phyloP scores from a whole-genome alignment of 1,140 invertebrate genomes.

The Megathymus violae region DNA sequence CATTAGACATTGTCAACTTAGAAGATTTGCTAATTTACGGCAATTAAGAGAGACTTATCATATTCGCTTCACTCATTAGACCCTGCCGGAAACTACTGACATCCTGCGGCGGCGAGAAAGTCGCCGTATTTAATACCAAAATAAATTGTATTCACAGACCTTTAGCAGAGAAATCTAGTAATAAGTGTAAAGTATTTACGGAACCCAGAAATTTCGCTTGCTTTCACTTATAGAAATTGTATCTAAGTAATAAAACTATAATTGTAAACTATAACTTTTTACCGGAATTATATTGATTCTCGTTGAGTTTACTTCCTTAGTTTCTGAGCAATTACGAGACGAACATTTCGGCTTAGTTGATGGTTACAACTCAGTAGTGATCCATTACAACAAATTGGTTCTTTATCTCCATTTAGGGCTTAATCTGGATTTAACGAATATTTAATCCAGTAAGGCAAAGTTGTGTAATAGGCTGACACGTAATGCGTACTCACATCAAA shows the following conservation, averaged over 20 bases:
- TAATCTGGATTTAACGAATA: no score
- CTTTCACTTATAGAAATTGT: conserved; percentile 56
- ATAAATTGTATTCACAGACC: conserved; percentile 38
- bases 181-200: conserved; percentile 55
- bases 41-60: conserved; percentile 13
- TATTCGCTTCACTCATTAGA: conserved; percentile 20
- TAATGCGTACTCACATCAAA: no score
- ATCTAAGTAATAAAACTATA: conserved; percentile 40
- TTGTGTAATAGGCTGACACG: no score
- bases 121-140: conserved; percentile 18
- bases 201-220: conserved; percentile 51
- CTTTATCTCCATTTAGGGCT: no score
- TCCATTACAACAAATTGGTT: no score
- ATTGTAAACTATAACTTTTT: conserved; percentile 11
- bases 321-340: no score
- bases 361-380: no score
- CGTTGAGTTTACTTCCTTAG: neutral
- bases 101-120: conserved; percentile 19
- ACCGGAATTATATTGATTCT: neutral
- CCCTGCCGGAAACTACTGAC: conserved; percentile 14
- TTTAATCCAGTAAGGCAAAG: no score
- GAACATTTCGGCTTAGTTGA: no score
- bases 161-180: conserved; percentile 50
- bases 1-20: neutral
- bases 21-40: neutral